A percentile compares a stretch with the other conserved stretches of the same genome.
Evolutionary conservation across 2,113 vertebrate species (phyloP).

Genomic region (Balaeniceps rex): DNA sequence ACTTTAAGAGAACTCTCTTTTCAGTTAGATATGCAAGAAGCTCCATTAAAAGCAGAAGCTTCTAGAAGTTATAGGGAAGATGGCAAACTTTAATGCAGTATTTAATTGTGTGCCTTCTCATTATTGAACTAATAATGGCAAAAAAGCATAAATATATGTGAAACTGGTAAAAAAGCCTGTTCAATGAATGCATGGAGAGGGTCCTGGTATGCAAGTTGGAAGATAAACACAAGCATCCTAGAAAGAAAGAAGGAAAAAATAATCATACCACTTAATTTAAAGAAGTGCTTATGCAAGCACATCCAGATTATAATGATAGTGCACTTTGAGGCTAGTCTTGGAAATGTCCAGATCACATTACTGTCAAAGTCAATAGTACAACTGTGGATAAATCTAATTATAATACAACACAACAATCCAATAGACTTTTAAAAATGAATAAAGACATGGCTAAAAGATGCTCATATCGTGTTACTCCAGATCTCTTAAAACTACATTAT

Average conservation of each 20-base stretch:
- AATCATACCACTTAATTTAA: neutral
- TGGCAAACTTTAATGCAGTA: neutral
- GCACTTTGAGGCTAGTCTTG: slow-evolving; percentile 19
- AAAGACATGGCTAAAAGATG: neutral
- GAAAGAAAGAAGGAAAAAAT: neutral
- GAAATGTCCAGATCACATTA: slow-evolving; percentile 53
- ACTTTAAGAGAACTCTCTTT: neutral
- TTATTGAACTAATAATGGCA: neutral
- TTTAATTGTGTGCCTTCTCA: neutral
- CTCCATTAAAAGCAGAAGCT: neutral
- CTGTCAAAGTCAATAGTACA: slow-evolving; percentile 56
- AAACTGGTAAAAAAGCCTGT: neutral
- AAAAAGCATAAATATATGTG: neutral
- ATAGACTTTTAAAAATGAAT: slow-evolving; percentile 39
- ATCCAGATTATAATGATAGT: slow-evolving; percentile 8
- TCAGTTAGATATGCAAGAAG: neutral
- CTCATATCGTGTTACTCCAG: slow-evolving; percentile 16
- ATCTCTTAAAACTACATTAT: slow-evolving; percentile 26
- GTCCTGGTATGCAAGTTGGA: neutral
- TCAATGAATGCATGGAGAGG: neutral
- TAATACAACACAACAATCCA: slow-evolving; percentile 45
- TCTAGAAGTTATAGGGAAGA: neutral
- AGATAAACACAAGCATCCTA: neutral
- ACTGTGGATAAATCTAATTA: slow-evolving; percentile 12
- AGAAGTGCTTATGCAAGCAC: slow-evolving; percentile 27